Evolutionary conservation across 53 echinoderm and acorn worm species (phyloP).

Genomic region (Stichopus horrens): DNA sequence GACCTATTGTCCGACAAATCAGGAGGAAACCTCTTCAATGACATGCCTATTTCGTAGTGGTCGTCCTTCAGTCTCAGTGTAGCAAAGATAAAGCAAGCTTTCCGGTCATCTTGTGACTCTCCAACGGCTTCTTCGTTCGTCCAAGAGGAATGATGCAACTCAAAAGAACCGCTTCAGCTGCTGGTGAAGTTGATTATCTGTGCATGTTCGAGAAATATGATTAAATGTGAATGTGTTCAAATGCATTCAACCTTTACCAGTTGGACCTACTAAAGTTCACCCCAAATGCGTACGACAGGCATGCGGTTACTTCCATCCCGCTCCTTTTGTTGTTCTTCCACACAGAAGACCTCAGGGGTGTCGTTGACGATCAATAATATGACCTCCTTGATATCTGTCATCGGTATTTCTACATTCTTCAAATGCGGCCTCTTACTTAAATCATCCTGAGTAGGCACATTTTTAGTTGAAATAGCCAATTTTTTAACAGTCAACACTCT

Average conservation of each 20-base stretch:
- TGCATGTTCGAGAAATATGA: neutral
- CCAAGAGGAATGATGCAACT: conserved; percentile 18
- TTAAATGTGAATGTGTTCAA: neutral
- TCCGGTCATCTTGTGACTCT: conserved; percentile 50
- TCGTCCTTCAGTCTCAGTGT: conserved; percentile 45
- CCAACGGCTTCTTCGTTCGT: conserved; percentile 50
- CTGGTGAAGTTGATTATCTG: conserved; percentile 19
- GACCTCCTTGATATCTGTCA: neutral
- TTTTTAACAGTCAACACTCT: conserved; percentile 50
- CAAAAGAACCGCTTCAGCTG: conserved; percentile 50
- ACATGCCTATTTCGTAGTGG: conserved; percentile 58
- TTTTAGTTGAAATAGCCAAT: conserved; percentile 38
- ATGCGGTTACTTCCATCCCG: conserved; percentile 44
- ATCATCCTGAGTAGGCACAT: conserved; percentile 32
- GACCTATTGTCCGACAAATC: conserved; percentile 40
- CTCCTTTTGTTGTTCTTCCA: conserved; percentile 51
- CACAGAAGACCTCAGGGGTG: conserved; percentile 53
- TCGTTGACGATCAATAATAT: conserved; percentile 45
- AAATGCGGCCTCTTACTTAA: conserved; percentile 48
- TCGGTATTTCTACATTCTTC: conserved; percentile 18
- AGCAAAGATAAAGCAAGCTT: conserved; percentile 42
- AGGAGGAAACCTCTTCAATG: conserved; percentile 48
- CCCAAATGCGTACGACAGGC: conserved; percentile 46
- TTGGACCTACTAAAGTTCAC: conserved; percentile 45
- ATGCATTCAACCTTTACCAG: neutral